Evolutionary conservation across 1,140 invertebrate species (phyloP), one percentile per base, ranked within the genome.

Genomic region (Lordiphosa collinella): DNA sequence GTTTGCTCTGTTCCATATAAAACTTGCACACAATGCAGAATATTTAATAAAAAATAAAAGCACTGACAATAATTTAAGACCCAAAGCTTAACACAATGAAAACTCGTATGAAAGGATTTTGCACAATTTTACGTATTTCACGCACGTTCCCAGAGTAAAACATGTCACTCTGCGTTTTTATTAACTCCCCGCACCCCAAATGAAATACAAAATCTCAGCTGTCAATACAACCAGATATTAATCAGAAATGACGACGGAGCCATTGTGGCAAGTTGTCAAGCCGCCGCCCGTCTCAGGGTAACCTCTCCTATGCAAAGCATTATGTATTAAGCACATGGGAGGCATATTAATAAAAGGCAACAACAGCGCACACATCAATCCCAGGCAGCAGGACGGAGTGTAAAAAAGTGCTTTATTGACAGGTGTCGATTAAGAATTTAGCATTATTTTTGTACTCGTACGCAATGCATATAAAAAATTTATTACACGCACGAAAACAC

Each of bases 351-450:
- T 84, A 84, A 58, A 51, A 14, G 36, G 29, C 9, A 25, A 46
- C 22, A 68, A 59, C 54, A 51, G 49, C 40, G 40, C 63, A 46
- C 48, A 35, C 66, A 82, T 63, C 57, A 75, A 76, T 73, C 54
- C 40, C 31, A 54, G 31, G 25, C 16, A 52, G 22, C 18, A 60
- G 25, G 41, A 25, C n/a, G 9, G 40, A 14, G 35, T 12, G 38
- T 32, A 29, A 38, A 56, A 55, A 59, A 60, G 46, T 62, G 38
- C 67, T 72, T 72, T 59, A 82, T 82, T 82, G 76, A 82, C 76
- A 82, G 78, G 76, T 82, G 76, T 82, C 78, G 76, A 82, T 82
- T 84, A 82, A 73, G 76, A 82, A 82, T 82, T 82, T 82, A 82
- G 76, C 72, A 76, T 84, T 82, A 76, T 84, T 72, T 82, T 56